Conservation (phyloP, 2,113 vertebrate genomes). For the Prionailurus bengalensis region DNA sequence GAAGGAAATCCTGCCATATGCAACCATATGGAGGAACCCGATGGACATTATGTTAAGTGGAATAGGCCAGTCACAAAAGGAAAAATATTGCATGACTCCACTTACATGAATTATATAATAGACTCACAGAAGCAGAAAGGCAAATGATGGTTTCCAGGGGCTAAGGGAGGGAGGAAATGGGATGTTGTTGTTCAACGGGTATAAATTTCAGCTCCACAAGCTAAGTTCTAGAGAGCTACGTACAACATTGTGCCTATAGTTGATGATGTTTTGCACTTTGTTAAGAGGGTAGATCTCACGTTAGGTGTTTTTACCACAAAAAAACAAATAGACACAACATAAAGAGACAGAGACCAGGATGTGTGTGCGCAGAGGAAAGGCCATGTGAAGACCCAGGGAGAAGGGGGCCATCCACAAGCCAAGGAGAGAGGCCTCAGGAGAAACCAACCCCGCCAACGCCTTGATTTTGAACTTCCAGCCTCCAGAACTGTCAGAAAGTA, state of each 20-base stretch:
- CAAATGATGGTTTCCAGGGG: not conserved
- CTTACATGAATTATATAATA: not conserved
- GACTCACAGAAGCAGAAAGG: not conserved
- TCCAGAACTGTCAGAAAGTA: not conserved
- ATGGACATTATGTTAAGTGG: not conserved
- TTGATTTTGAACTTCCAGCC: not conserved
- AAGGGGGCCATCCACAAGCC: not conserved
- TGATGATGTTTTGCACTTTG: not conserved
- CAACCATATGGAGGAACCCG: not conserved
- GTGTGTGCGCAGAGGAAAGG: not conserved
- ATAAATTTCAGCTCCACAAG: not conserved
- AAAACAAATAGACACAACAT: not conserved
- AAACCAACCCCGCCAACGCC: not conserved
- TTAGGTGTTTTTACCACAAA: not conserved
- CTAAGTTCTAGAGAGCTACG: not conserved
- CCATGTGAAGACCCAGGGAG: not conserved
- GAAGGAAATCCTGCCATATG: not conserved
- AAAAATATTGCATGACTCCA: not conserved
- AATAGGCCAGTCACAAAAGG: not conserved
- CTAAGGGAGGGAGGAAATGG: not conserved
- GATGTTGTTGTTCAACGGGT: not conserved
- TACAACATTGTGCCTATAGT: not conserved
- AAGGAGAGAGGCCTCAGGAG: not conserved
- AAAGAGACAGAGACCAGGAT: not conserved
- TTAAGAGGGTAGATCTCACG: not conserved